Conservation (phyloP, 1,140 invertebrate genomes). For the Akabosia matsudoensis region DNA sequence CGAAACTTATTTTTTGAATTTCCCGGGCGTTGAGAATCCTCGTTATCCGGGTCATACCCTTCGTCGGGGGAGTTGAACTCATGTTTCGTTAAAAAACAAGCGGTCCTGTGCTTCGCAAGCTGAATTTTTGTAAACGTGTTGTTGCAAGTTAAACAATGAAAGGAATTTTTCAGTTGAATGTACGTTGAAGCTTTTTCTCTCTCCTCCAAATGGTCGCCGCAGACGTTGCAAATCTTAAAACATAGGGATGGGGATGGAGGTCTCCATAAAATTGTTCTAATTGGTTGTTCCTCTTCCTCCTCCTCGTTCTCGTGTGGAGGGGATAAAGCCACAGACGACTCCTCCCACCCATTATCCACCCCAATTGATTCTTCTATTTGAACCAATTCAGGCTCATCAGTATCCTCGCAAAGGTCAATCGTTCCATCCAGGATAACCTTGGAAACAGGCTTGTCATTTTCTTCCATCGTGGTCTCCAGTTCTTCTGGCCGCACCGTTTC, state of each 20-base stretch:
- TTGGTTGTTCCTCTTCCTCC: background rate
- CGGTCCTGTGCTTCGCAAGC: background rate
- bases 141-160: background rate
- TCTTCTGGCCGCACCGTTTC: background rate
- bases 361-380: background rate
- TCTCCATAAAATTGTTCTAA: no score
- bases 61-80: background rate
- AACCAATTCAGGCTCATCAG: background rate
- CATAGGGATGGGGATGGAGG: no score
- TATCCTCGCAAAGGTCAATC: background rate
- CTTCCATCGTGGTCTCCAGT: background rate
- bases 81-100: background rate
- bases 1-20: background rate
- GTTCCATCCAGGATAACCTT: background rate
- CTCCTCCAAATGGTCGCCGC: background rate
- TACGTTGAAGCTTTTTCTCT: background rate
- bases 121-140: background rate
- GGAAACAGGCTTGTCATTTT: background rate
- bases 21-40: background rate
- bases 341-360: no score
- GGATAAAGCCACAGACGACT: no score
- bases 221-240: constrained; percentile 7
- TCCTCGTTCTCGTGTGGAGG: no score
- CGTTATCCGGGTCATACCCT: background rate
- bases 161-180: background rate